Base-by-base conservation (phyloP, 2,113 vertebrate species). In the Xerus inauris region DNA sequence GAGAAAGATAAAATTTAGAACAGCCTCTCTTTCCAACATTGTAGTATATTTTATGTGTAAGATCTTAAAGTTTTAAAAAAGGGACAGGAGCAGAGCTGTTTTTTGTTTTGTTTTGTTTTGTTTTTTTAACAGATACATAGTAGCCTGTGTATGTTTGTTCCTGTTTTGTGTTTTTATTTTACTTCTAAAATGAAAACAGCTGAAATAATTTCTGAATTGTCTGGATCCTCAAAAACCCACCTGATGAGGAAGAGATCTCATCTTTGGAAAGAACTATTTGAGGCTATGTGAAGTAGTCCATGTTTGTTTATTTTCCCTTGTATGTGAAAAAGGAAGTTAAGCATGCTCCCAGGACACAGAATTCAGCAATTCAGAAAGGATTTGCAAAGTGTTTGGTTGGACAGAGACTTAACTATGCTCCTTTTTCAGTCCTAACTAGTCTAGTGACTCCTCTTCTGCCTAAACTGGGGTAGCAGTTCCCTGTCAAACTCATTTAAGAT, bases 131-230 rank as follows among this genome's bases (percentile, higher is more conserved):
- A n/a, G 75, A 95, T 71, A 57, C 65, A 59, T 11, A 30, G 73
- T 62, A 94, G 96, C 79, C 49, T 92, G 93, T 95, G 87, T 89
- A 76, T 96, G 97, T 97, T 97, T 98, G 40, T 88, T 97, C 92
- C 95, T 95, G 67, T 76, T 96, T 98, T 38, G 0, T 98, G 94
- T 81, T 98, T 98, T 97, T 98, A 96, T 97, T 98, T 98, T 94
- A 94, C 88, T 98, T 98, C 97, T 98, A 98, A 94, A 97, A 97
- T 82, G 98, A 76, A 10, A 40, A 97, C 97, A 98, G 97, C 97
- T 98, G 96, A 98, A 98, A 98, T 98, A 97, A 98, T 98, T 98
- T 97, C 95, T 98, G 51, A 95, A 96, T 98, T 98, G 95, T 81
- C 97, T 97, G 87, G n/a, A 57, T 90, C 89, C 85, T 97, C 42